A percentile compares a stretch with the other conserved stretches of the same genome.
These are phyloP conservation scores for Rhabdomys pumilio DNA, from an alignment of 2,797 vertebrate species.

Conservation along the genomic window DNA sequence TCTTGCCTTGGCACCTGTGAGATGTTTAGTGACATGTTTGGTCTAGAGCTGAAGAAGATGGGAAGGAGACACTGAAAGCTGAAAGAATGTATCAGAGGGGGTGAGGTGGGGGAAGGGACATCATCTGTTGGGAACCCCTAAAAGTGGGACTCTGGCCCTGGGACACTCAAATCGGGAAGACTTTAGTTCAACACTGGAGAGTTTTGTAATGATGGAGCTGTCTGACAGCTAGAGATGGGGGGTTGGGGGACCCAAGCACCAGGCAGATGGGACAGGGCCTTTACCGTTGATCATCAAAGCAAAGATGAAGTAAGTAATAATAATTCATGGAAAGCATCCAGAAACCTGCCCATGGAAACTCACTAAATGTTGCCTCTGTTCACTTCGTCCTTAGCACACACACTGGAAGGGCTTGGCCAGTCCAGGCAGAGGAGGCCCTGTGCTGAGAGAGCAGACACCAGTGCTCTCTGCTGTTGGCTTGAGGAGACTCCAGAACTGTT, in stretches of 20 bases:
- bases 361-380: background rate
- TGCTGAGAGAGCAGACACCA: background rate
- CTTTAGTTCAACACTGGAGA: background rate
- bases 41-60: background rate
- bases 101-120: too few relatives aligned
- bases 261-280: too few relatives aligned
- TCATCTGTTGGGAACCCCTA: background rate
- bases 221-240: background rate
- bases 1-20: background rate
- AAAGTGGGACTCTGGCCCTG: background rate
- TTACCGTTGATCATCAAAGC: background rate
- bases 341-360: background rate
- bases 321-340: background rate
- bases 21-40: background rate
- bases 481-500: background rate
- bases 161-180: background rate
- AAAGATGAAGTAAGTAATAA: background rate
- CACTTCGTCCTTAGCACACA: fast-evolving
- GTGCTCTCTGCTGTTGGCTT: background rate
- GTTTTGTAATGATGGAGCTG: background rate
- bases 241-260: background rate
- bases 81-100: background rate
- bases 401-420: background rate
- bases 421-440: background rate
- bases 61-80: background rate